These are phyloP conservation scores for Brenthis daphne DNA, from an alignment of 2,888 invertebrate species.

Conservation along the genomic window DNA sequence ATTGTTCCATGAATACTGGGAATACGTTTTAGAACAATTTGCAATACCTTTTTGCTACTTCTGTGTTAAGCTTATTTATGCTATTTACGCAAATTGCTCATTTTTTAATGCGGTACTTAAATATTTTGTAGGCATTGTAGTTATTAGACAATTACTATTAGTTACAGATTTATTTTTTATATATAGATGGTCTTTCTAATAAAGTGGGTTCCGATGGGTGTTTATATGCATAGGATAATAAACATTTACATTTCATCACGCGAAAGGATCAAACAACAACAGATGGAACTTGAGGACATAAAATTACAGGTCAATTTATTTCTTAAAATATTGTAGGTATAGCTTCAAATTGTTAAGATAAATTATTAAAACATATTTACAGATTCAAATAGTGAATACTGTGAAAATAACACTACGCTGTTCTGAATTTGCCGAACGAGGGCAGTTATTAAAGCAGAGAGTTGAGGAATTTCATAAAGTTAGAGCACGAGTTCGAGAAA, in stretches of 20 bases:
- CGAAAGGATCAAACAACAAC: constrained; percentile 56
- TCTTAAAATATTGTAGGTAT: background rate
- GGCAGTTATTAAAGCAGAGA: constrained; percentile 52
- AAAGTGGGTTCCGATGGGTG: constrained; percentile 61
- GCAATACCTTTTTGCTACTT: constrained; percentile 52
- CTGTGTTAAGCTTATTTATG: constrained; percentile 51
- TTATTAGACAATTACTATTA: background rate
- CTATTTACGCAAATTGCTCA: constrained; percentile 55
- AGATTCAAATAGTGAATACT: constrained; percentile 68
- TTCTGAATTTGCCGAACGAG: constrained; percentile 59
- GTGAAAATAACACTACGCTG: constrained; percentile 61
- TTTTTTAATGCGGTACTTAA: constrained; percentile 55
- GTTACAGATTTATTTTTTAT: background rate
- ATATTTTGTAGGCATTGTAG: background rate
- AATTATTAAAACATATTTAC: constrained; percentile 16
- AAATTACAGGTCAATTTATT: constrained; percentile 58
- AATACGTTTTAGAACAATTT: constrained; percentile 51
- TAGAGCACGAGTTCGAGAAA: constrained; percentile 57
- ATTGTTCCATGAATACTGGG: constrained; percentile 45
- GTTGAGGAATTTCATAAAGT: constrained; percentile 55
- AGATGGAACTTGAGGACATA: constrained; percentile 65
- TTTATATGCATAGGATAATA: constrained; percentile 62
- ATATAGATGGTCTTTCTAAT: constrained; percentile 58
- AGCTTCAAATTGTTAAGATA: background rate
- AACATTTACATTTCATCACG: constrained; percentile 57